Evolutionary conservation across 2,797 vertebrate genomes (phyloP).

Genomic region (Trachurus trachurus): DNA sequence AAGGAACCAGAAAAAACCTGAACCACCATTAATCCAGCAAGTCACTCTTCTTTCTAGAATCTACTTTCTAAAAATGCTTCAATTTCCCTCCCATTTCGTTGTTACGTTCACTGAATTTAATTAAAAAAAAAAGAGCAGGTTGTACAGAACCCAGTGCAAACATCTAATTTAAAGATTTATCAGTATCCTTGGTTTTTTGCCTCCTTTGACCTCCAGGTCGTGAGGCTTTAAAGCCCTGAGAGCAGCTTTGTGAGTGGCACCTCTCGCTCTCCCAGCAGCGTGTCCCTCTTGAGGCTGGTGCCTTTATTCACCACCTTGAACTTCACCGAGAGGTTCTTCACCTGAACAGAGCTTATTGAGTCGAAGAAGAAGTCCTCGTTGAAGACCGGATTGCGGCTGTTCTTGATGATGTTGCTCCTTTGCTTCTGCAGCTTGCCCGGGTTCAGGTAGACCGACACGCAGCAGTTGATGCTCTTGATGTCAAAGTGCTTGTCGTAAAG

Average conservation of each 20-base stretch:
- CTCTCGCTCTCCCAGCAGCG: constrained; percentile 93
- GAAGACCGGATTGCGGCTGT: constrained; percentile 95
- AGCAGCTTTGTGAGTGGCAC: constrained; percentile 90
- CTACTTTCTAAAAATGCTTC: not conserved
- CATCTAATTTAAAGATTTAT: constrained; percentile 25
- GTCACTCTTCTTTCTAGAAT: not conserved
- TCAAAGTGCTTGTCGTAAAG: constrained; percentile 92
- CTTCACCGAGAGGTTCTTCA: constrained; percentile 92
- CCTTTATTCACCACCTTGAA: constrained; percentile 99
- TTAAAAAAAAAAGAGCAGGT: constrained; percentile 14
- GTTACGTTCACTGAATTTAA: not conserved
- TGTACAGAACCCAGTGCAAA: constrained; percentile 56
- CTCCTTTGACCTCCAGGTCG: constrained; percentile 12
- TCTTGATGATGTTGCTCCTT: constrained; percentile 97
- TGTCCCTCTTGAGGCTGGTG: constrained; percentile 95
- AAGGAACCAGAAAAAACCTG: constrained; percentile 17
- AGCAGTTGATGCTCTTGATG: constrained; percentile 95
- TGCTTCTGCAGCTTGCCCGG: constrained; percentile 98
- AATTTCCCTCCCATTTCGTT: not conserved
- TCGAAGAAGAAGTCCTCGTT: constrained; percentile 99
- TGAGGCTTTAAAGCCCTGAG: constrained; percentile 79
- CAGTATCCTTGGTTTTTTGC: constrained; percentile 14
- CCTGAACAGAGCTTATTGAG: constrained; percentile 88
- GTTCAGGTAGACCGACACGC: constrained; percentile 93
- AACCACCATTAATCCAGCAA: constrained; percentile 3